Conservation (phyloP, 2,888 invertebrate genomes). For the Yponomeuta cagnagella region DNA sequence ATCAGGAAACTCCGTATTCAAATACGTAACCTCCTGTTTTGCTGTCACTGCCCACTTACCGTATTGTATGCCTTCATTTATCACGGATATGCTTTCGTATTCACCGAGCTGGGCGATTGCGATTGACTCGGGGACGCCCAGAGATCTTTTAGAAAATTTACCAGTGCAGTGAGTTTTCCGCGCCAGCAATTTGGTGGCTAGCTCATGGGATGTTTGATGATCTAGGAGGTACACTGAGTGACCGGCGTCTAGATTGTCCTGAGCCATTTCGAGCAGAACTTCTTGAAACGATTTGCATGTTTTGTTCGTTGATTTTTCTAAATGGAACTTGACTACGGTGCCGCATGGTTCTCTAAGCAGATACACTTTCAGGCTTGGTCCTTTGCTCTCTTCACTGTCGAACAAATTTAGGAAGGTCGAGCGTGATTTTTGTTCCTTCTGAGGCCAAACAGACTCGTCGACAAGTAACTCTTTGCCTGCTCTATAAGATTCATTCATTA, state of each 20-base stretch:
- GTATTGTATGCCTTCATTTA: background rate
- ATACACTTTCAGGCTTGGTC: background rate
- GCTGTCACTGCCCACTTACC: background rate
- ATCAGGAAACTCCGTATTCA: background rate
- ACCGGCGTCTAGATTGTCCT: background rate
- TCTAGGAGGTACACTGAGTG: background rate
- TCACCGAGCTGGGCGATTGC: background rate
- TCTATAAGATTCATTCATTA: background rate
- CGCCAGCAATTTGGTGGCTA: background rate
- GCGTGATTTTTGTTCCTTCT: background rate
- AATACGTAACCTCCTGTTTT: background rate
- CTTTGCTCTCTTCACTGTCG: background rate
- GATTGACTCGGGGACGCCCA: background rate
- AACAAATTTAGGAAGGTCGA: background rate
- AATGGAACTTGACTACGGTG: background rate
- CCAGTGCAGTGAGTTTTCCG: background rate
- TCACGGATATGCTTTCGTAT: background rate
- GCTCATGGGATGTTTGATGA: background rate
- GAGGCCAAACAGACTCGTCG: background rate
- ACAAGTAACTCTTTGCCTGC: background rate
- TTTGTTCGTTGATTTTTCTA: background rate
- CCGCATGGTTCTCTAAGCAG: background rate
- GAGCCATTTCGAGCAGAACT: background rate
- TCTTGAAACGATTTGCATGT: background rate
- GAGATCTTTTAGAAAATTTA: background rate